Evolutionary conservation across 2,797 vertebrate genomes (phyloP).

Genomic region (Eutrigla gurnardus): DNA sequence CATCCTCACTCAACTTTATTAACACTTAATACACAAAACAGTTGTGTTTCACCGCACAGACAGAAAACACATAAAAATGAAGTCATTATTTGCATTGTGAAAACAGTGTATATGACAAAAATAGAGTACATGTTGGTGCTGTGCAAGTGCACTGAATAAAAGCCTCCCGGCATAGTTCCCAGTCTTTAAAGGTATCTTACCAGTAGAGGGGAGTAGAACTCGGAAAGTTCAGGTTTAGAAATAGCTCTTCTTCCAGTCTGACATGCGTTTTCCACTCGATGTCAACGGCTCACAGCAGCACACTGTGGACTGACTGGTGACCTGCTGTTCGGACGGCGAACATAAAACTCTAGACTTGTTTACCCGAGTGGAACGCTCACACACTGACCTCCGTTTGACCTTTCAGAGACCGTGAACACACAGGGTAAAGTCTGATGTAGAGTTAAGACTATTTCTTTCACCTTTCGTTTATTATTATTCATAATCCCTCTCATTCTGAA

Average conservation of each 20-base stretch:
- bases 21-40: not conserved
- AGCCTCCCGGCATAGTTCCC: slow-evolving; percentile 20
- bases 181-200: slow-evolving; percentile 25
- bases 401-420: slow-evolving; percentile 2
- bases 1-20: not conserved
- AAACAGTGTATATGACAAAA: not conserved
- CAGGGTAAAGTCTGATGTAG: slow-evolving; percentile 29
- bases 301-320: slow-evolving; percentile 35
- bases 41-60: not conserved
- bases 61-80: not conserved
- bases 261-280: slow-evolving; percentile 65
- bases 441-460: not conserved
- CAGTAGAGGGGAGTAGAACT: slow-evolving; percentile 70
- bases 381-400: slow-evolving; percentile 23
- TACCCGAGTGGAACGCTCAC: slow-evolving; percentile 10
- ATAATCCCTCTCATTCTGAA: slow-evolving; percentile 14
- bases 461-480: not conserved
- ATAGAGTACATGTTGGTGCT: not conserved
- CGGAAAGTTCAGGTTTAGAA: slow-evolving; percentile 59
- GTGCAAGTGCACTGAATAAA: not conserved
- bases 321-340: slow-evolving; percentile 40
- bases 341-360: slow-evolving; percentile 34
- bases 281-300: slow-evolving; percentile 24
- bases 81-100: not conserved
- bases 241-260: slow-evolving; percentile 54